A percentile compares a stretch with the other conserved stretches of the same genome.
These are phyloP conservation scores for Bolborhynchus lineola DNA, from an alignment of 2,113 vertebrate genomes.

Conservation along the genomic window DNA sequence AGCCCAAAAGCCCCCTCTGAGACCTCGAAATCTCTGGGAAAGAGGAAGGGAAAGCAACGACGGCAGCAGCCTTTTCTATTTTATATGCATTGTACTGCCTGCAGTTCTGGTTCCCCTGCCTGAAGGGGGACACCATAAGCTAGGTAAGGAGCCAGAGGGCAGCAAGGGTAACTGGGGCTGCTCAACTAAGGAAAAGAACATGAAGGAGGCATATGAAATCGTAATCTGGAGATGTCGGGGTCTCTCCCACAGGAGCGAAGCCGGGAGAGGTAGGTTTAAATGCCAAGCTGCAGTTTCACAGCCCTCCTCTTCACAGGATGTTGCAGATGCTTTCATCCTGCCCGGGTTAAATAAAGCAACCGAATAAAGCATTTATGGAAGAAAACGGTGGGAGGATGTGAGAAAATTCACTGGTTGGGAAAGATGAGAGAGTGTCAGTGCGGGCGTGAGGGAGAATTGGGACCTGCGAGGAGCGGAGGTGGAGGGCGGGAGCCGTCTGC, in stretches of 20 bases:
- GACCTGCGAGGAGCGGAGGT: neutral
- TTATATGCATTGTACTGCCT: neutral
- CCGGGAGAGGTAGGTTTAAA: neutral
- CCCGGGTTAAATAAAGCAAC: neutral
- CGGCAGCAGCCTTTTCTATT: neutral
- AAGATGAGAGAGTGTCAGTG: neutral
- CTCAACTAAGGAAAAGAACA: neutral
- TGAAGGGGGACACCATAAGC: neutral
- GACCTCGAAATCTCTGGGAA: neutral
- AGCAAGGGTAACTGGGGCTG: neutral
- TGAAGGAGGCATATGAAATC: neutral
- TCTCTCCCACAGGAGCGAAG: neutral
- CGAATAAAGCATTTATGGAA: neutral
- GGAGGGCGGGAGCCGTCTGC: neutral
- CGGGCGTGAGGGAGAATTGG: neutral
- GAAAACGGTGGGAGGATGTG: slow-evolving; percentile 33
- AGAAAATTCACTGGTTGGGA: neutral
- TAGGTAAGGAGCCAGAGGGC: neutral
- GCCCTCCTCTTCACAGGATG: neutral
- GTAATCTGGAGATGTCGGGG: neutral
- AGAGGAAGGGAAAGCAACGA: neutral
- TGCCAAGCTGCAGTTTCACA: neutral
- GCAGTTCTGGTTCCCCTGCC: neutral
- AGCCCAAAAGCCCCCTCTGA: neutral
- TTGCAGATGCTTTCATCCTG: neutral